Conservation (phyloP, 1,140 invertebrate species). For the Euglossa dilemma region DNA sequence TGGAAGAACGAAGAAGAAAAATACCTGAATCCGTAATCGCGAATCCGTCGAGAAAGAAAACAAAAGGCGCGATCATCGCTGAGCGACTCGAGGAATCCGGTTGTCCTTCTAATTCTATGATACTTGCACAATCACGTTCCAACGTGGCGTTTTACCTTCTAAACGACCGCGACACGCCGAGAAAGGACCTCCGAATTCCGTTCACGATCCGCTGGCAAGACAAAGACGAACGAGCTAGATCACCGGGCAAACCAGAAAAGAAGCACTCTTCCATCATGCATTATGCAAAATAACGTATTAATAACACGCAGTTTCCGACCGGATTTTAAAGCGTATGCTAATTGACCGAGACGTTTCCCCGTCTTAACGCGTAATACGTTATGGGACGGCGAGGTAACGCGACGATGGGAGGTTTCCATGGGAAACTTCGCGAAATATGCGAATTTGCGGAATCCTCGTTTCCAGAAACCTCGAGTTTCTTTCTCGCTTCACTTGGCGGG, state of each 20-base stretch:
- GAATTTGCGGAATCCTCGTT: background rate
- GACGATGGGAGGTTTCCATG: background rate
- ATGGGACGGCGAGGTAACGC: no score
- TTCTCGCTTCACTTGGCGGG: background rate
- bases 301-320: conserved; percentile 37
- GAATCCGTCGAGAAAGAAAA: background rate
- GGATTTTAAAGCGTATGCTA: conserved; percentile 52
- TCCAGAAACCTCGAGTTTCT: background rate
- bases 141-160: background rate
- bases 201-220: conserved; percentile 25
- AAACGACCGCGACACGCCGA: background rate
- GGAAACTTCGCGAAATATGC: background rate
- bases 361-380: background rate
- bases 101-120: conserved; percentile 36
- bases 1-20: background rate
- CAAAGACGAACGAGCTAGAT: conserved; percentile 46
- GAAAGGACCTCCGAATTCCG: conserved; percentile 38
- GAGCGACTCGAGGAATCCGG: conserved; percentile 35
- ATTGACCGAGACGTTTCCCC: conserved; percentile 3
- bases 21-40: background rate
- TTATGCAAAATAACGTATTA: conserved; percentile 60
- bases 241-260: background rate
- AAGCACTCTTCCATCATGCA: conserved; percentile 40
- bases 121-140: conserved; percentile 19
- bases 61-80: conserved; percentile 20